Evolutionary conservation across 2,113 vertebrate species (phyloP), one percentile per base, ranked within the genome.

Genomic region (Aspiorhynchus laticeps): DNA sequence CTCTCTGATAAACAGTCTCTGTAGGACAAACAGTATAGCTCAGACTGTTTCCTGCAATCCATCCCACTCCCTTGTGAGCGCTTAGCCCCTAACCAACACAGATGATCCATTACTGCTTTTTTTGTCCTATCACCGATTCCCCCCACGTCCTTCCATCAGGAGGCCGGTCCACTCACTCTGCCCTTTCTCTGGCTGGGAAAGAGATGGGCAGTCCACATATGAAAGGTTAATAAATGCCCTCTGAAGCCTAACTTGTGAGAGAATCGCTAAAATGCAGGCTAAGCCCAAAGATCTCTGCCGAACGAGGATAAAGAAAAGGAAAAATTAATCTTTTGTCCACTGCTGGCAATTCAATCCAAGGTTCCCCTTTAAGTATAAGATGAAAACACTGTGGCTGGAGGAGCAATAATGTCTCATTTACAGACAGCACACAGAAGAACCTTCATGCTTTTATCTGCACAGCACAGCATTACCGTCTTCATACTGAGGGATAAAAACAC

Each of bases 281-380:
- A 38, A 48, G 74, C 38, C 31, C 65, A 53, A 61, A 33, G 59
- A 82, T 59, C 36, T 86, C 26, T 41, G 73, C 41, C 2, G 6
- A 53, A 73, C 36, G 31, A n/a, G 38, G 43, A 59, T 71, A 43
- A 17, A 88, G 48, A 71, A 67, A 75, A 76, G 28, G 80, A 82
- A 85, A 43, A 89, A 88, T 86, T 11, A 73, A 85, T 85, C 80
- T 85, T 86, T 85, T 59, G 67, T 82, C 86, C 59, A 71, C 56
- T 77, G 82, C 88, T 85, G 82, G 77, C 77, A 87, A 89, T 77
- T 85, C 82, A 82, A 48, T 89, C 83, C 53, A 76, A 43, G 80
- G 33, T 71, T 76, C 33, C 33, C 41, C 79, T 88, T 78, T 71
- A 80, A 51, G 74, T 11, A 84, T 48, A 78, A 82, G 46, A 86